Evolutionary conservation across 2,113 vertebrate genomes (phyloP).

Genomic region (Brienomyrus longianalis): DNA sequence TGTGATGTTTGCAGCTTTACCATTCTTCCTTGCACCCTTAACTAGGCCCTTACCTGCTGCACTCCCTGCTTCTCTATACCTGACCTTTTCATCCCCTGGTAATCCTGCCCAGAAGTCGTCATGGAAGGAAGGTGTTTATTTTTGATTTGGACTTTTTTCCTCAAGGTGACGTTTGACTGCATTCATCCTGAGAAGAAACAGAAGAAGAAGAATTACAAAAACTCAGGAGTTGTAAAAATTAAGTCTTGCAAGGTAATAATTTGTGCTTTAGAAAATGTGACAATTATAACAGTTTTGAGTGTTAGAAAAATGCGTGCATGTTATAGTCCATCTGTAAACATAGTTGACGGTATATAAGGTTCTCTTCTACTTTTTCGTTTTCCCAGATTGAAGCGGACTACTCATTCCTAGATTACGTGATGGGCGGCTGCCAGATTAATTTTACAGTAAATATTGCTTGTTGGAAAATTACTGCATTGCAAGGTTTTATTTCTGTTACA

Average conservation of each 20-base stretch:
- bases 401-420: constrained; percentile 74
- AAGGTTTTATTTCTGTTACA: neutral
- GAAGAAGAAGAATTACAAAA: constrained; percentile 90
- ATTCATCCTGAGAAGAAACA: constrained; percentile 82
- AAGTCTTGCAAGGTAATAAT: constrained; percentile 74
- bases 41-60: neutral
- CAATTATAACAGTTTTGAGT: neutral
- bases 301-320: neutral
- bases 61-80: neutral
- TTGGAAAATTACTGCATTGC: neutral
- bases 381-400: constrained; percentile 66
- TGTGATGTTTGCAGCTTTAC: neutral
- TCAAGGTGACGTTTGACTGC: constrained; percentile 78
- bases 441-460: constrained; percentile 64
- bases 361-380: neutral
- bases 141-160: neutral
- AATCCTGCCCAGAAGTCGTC: neutral
- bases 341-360: neutral
- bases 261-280: neutral
- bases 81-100: neutral
- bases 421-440: constrained; percentile 78
- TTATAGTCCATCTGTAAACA: neutral
- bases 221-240: constrained; percentile 75
- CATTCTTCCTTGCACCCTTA: neutral
- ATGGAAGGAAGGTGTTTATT: neutral